phyloP scores from a whole-genome alignment of 2,888 invertebrate genomes.

The Eupelmus urozonus region DNA sequence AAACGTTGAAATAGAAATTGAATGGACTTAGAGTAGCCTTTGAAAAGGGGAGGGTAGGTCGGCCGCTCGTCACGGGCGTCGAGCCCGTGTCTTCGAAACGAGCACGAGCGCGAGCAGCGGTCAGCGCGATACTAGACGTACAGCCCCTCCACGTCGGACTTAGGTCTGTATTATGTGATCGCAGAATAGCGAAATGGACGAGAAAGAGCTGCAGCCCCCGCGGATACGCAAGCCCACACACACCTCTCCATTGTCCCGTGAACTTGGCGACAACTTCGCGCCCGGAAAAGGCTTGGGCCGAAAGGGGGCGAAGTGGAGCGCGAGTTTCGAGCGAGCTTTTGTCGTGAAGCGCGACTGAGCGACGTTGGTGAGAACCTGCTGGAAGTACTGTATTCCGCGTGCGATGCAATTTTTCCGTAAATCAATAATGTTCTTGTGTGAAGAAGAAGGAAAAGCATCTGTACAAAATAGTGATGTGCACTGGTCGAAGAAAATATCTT shows the following conservation, averaged over 20 bases:
- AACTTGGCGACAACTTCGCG: conserved; percentile 75
- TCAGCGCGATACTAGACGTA: conserved; percentile 55
- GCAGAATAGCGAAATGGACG: conserved; percentile 68
- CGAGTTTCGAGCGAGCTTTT: conserved; percentile 22
- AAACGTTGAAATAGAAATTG: conserved; percentile 70
- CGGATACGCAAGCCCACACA: conserved; percentile 68
- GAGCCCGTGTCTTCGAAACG: conserved; percentile 74
- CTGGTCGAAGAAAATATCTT: no score
- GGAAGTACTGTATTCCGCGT: no score
- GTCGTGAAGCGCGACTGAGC: conserved; percentile 3
- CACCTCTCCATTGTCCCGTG: conserved; percentile 72
- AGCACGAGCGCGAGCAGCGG: conserved; percentile 68
- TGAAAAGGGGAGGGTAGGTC: conserved; percentile 57
- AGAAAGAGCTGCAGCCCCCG: conserved; percentile 60
- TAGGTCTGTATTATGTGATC: conserved; percentile 61
- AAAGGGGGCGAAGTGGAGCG: conserved; percentile 18
- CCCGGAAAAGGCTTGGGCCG: conserved; percentile 66
- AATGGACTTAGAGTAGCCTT: conserved; percentile 61
- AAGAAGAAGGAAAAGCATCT: no score
- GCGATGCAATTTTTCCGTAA: no score
- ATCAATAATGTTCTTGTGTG: no score
- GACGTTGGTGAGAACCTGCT: no score
- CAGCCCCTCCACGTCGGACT: conserved; percentile 51
- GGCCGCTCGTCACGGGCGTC: conserved; percentile 67
- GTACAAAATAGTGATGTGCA: no score